Evolutionary conservation across 2,888 invertebrate species (phyloP).

Genomic region (Gnatocerus cornutus): DNA sequence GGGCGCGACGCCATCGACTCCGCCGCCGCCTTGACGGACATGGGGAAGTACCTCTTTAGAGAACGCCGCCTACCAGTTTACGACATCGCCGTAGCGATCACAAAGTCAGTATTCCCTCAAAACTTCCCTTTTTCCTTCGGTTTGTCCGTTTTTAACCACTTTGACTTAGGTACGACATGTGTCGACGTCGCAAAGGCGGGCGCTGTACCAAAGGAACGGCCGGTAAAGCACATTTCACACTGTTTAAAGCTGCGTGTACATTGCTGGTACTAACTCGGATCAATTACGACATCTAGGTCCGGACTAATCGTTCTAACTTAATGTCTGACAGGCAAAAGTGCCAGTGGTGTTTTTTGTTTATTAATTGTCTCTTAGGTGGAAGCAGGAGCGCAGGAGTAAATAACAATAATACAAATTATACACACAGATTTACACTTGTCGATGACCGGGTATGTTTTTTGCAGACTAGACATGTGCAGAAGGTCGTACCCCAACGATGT

Average conservation of each 20-base stretch:
- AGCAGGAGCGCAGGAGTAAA: conserved; percentile 33
- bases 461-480: conserved; percentile 99
- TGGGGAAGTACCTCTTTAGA: conserved; percentile 97
- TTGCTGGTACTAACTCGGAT: conserved; percentile 49
- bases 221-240: conserved; percentile 78
- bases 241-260: conserved; percentile 20
- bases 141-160: conserved; percentile 25
- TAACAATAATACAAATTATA: conserved; percentile 36
- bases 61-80: conserved; percentile 95
- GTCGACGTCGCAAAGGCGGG: conserved; percentile 96
- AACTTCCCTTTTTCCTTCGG: not conserved
- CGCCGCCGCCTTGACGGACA: conserved; percentile 94
- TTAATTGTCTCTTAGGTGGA: conserved; percentile 32
- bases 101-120: conserved; percentile 83
- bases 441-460: conserved; percentile 72
- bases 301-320: conserved; percentile 44
- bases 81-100: conserved; percentile 96
- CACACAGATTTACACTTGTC: conserved; percentile 50
- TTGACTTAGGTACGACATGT: conserved; percentile 93
- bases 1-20: conserved; percentile 96
- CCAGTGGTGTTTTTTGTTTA: conserved; percentile 33
- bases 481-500: conserved; percentile 94
- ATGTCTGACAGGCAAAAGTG: conserved; percentile 32
- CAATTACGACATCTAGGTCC: conserved; percentile 35
- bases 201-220: conserved; percentile 98